Evolutionary conservation across 2,888 invertebrate genomes (phyloP).

Genomic region (Lochmaea crataegi): DNA sequence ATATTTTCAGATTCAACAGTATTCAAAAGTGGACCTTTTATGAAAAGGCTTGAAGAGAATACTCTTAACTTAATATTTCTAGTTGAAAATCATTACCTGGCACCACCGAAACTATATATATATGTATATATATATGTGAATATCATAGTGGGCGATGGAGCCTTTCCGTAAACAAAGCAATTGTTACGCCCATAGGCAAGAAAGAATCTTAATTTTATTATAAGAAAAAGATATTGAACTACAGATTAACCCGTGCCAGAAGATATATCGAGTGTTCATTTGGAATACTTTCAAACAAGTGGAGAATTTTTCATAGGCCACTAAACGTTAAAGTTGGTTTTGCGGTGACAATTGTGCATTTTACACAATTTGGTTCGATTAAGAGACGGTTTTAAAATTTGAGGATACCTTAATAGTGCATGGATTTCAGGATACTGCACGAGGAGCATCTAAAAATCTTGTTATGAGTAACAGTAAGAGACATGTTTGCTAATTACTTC

Average conservation of each 20-base stretch:
- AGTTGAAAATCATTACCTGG: constrained; percentile 19
- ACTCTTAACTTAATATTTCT: constrained; percentile 33
- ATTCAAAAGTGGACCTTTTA: constrained; percentile 31
- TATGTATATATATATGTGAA: too few relatives aligned
- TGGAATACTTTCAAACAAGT: constrained; percentile 34
- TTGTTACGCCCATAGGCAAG: constrained; percentile 35
- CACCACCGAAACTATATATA: constrained; percentile 8
- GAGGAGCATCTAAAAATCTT: too few relatives aligned
- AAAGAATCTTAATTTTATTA: constrained; percentile 21
- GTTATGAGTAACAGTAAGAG: too few relatives aligned
- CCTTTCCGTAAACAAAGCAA: constrained; percentile 33
- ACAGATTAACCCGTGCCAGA: constrained; percentile 21
- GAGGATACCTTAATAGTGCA: constrained; percentile 12
- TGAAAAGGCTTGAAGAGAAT: constrained; percentile 16
- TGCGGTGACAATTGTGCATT: constrained; percentile 18
- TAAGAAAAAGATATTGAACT: constrained; percentile 30
- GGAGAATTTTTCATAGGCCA: constrained; percentile 28
- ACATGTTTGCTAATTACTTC: background rate
- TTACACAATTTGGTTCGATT: constrained; percentile 32
- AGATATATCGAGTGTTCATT: constrained; percentile 33
- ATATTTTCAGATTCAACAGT: constrained; percentile 28
- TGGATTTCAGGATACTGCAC: too few relatives aligned
- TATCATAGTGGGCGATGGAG: constrained; percentile 39
- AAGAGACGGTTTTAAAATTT: constrained; percentile 27
- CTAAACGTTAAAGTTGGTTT: constrained; percentile 24